These are phyloP conservation scores for Pachyrhynchus sulphureomaculatus DNA, from an alignment of 1,140 invertebrate species.

Conservation along the genomic window DNA sequence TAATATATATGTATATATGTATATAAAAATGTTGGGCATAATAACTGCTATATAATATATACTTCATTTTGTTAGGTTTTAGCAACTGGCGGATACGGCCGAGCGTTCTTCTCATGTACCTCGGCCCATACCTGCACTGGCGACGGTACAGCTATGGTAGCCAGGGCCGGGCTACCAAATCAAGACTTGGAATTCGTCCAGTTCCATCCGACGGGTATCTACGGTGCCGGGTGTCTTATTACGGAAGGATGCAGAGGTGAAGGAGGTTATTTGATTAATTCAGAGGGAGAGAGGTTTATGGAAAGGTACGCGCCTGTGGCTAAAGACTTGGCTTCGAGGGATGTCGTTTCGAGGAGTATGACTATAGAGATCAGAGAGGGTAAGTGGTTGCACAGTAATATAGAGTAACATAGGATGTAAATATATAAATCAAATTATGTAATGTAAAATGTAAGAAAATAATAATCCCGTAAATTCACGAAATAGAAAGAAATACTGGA, in stretches of 20 bases:
- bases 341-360: constrained; percentile 81
- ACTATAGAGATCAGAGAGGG: constrained; percentile 83
- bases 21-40: neutral
- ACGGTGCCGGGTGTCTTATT: constrained; percentile 82
- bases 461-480: too few relatives aligned
- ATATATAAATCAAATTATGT: too few relatives aligned
- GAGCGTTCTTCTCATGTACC: constrained; percentile 82
- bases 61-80: constrained; percentile 50
- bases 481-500: too few relatives aligned
- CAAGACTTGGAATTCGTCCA: constrained; percentile 86
- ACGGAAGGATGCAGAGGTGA: constrained; percentile 81
- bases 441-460: too few relatives aligned
- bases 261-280: constrained; percentile 80
- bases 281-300: constrained; percentile 84
- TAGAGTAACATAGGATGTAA: too few relatives aligned
- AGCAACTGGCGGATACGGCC: constrained; percentile 65
- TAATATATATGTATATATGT: too few relatives aligned
- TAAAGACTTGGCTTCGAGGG: constrained; percentile 83
- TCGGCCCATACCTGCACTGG: constrained; percentile 87
- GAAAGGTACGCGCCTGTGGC: constrained; percentile 80
- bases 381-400: too few relatives aligned
- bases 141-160: constrained; percentile 77
- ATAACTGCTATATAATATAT: neutral
- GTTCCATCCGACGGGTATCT: constrained; percentile 86
- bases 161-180: constrained; percentile 71